Evolutionary conservation across 2,113 vertebrate genomes (phyloP).

Genomic region (Rhea pennata): DNA sequence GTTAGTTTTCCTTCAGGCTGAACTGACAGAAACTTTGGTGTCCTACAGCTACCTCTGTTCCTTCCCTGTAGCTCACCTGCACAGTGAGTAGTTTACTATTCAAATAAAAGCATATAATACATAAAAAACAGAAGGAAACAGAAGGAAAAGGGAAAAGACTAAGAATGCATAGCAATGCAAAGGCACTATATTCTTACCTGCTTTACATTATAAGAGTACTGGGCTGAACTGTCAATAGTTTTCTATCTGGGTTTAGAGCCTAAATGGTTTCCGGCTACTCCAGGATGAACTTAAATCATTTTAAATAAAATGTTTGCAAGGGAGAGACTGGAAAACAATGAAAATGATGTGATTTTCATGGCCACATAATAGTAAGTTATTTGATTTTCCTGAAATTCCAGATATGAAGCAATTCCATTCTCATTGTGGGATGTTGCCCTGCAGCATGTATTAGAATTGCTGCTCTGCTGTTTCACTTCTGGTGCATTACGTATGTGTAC

Average conservation of each 20-base stretch:
- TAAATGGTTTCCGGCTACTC: not conserved
- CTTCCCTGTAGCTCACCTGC: not conserved
- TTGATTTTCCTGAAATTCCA: conserved; percentile 74
- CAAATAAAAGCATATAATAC: not conserved
- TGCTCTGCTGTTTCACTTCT: conserved; percentile 35
- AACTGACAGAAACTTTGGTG: not conserved
- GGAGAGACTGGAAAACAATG: conserved; percentile 38
- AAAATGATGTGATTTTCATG: conserved; percentile 64
- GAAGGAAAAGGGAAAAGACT: not conserved
- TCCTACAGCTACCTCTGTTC: not conserved
- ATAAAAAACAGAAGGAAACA: not conserved
- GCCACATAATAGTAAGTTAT: conserved; percentile 49
- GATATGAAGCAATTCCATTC: conserved; percentile 49
- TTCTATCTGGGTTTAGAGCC: not conserved
- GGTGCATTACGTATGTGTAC: conserved; percentile 54
- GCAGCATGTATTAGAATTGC: conserved; percentile 62
- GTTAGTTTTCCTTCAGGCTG: not conserved
- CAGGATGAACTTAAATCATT: conserved; percentile 25
- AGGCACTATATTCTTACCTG: not conserved
- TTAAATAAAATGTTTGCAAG: conserved; percentile 61
- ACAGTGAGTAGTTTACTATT: not conserved
- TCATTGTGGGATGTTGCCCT: conserved; percentile 54
- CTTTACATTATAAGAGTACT: not conserved
- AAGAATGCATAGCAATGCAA: not conserved
- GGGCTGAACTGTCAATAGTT: not conserved